These are phyloP conservation scores for Pteronotus mesoamericanus DNA, from an alignment of 2,797 vertebrate genomes.

Conservation along the genomic window DNA sequence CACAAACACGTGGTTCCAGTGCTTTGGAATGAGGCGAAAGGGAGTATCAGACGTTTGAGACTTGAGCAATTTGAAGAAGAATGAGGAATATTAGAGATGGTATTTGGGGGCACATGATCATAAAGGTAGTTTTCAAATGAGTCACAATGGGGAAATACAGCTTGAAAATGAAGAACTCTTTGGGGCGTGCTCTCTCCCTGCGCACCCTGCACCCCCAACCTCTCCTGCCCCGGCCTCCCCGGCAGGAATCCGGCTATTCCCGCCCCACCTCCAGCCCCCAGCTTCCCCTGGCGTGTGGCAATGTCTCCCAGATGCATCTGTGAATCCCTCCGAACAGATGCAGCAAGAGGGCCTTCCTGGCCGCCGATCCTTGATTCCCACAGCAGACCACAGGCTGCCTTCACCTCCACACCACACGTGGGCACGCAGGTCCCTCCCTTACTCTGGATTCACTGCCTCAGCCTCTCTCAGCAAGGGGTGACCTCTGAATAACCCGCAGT, in stretches of 20 bases:
- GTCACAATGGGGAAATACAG: not conserved
- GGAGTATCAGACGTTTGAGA: not conserved
- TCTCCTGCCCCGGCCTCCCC: not conserved
- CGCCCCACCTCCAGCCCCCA: not conserved
- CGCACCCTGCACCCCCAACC: not conserved
- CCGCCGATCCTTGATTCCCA: not conserved
- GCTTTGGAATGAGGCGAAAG: not conserved
- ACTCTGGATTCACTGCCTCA: no score
- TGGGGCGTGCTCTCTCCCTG: accelerated
- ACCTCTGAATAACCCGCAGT: not conserved
- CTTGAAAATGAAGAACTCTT: not conserved
- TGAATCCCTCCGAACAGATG: not conserved
- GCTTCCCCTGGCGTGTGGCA: not conserved
- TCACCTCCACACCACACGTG: accelerated
- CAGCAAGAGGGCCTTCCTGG: not conserved
- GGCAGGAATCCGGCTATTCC: not conserved
- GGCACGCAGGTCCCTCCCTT: not conserved
- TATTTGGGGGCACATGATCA: not conserved
- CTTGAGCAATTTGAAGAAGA: not conserved
- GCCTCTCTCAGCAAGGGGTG: not conserved
- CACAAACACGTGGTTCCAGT: not conserved
- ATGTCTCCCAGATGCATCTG: not conserved
- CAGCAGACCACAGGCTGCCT: no score
- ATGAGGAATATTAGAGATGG: not conserved
- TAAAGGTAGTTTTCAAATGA: not conserved